Evolutionary conservation across 2,888 invertebrate genomes (phyloP).

Genomic region (Tricholauxania praeusta): DNA sequence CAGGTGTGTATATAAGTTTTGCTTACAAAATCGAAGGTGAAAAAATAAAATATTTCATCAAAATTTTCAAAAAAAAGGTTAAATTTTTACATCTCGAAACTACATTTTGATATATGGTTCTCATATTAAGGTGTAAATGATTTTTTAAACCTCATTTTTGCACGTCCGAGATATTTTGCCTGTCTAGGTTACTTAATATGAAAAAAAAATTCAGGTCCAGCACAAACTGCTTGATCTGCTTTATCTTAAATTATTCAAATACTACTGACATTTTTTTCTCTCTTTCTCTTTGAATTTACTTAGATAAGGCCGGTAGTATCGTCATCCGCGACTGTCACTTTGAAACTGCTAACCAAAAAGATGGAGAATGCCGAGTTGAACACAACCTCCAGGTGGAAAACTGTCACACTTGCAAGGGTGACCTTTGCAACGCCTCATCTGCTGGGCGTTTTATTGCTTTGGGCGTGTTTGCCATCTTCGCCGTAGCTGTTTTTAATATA

Average conservation of each 20-base stretch:
- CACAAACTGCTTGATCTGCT: neutral
- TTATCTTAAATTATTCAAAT: neutral
- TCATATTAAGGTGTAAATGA: too few relatives aligned
- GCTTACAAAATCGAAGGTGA: too few relatives aligned
- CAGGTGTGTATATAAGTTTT: too few relatives aligned
- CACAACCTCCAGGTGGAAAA: slow-evolving; percentile 60
- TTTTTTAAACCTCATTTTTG: too few relatives aligned
- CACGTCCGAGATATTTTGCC: too few relatives aligned
- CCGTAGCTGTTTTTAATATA: slow-evolving; percentile 55
- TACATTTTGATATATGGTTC: too few relatives aligned
- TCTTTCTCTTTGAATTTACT: slow-evolving; percentile 16
- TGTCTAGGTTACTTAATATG: too few relatives aligned
- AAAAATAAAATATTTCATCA: too few relatives aligned
- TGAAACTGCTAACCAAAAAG: slow-evolving; percentile 59
- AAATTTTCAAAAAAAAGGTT: too few relatives aligned
- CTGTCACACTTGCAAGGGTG: slow-evolving; percentile 77
- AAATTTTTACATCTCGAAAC: too few relatives aligned
- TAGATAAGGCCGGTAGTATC: slow-evolving; percentile 62
- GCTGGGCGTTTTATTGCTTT: slow-evolving; percentile 56
- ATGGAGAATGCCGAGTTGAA: slow-evolving; percentile 59
- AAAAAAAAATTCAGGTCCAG: too few relatives aligned
- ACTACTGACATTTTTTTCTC: slow-evolving; percentile 22
- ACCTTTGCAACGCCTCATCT: slow-evolving; percentile 73
- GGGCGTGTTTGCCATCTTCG: slow-evolving; percentile 55
- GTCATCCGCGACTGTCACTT: slow-evolving; percentile 65